Conservation (phyloP, 2,888 invertebrate species). For the Elysia crispata region DNA sequence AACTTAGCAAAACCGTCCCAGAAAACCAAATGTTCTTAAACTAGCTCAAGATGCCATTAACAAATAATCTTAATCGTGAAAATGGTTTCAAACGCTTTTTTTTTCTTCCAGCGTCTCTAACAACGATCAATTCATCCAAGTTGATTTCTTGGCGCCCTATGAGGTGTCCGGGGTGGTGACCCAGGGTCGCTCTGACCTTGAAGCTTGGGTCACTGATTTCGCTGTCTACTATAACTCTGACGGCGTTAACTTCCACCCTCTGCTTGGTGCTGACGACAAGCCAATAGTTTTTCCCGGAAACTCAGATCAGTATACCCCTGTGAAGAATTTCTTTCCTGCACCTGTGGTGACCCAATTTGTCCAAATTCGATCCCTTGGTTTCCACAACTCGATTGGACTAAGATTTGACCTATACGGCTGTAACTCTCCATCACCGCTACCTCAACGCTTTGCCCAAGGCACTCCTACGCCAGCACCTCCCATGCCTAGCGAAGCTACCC, state of each 20-base stretch:
- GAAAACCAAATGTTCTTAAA: too few relatives aligned
- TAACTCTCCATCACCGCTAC: conserved; percentile 57
- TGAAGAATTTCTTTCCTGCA: conserved; percentile 48
- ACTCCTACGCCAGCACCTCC: conserved; percentile 46
- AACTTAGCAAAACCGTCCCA: too few relatives aligned
- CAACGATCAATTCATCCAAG: conserved; percentile 62
- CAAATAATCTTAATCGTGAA: neutral
- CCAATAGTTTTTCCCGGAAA: conserved; percentile 79
- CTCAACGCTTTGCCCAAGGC: conserved; percentile 41
- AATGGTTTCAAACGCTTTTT: neutral
- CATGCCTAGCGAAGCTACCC: conserved; percentile 46
- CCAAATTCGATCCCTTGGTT: conserved; percentile 76
- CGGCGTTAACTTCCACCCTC: conserved; percentile 57
- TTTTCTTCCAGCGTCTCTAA: conserved; percentile 47
- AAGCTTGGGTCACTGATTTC: conserved; percentile 62
- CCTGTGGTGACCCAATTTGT: conserved; percentile 59
- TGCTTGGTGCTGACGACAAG: conserved; percentile 4
- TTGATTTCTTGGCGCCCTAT: conserved; percentile 62
- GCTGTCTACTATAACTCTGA: conserved; percentile 62
- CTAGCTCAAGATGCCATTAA: too few relatives aligned
- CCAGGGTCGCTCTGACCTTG: conserved; percentile 57
- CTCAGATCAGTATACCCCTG: conserved; percentile 54
- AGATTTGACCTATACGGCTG: conserved; percentile 68
- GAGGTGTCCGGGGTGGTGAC: conserved; percentile 64
- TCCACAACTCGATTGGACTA: conserved; percentile 62